Base-by-base conservation (phyloP, 64 coral and sea anemone species). In the Catalaphyllia jardinei region DNA sequence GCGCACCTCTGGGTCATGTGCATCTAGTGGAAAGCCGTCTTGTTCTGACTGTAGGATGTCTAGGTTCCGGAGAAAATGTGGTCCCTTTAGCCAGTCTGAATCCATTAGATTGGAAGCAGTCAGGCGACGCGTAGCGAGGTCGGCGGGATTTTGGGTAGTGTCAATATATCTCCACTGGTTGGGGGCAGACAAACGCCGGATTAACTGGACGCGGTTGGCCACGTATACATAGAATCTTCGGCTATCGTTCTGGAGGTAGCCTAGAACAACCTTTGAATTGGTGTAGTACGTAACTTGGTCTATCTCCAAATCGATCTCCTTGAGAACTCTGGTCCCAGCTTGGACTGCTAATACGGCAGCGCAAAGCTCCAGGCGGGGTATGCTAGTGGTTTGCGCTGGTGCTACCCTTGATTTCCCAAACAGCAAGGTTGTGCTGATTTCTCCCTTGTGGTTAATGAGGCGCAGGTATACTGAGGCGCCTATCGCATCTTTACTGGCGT, bases 1-100 rank as follows among this genome's bases (percentile, higher is more conserved):
- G 55, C 86, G 78, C 22, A 93, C 29, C 18, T 93, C 91, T 50
- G 91, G 85, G 46, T 93, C 85, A 12, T 88, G 15, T 1, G 28
- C 65, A 35, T 88, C 67, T 27, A 93, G 74, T 10, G 71, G 22
- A n/a, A 75, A 62, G 20, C 74, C 52, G 72, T 93, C 63, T 79
- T 20, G 20, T 52, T 82, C 19, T 31, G 13, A 2, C 13, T 19
- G 71, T n/a, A 18, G 91, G 14, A 69, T 51, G 9, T 8, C 80
- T 49, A 17, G 4, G 11, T 31, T 79, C 52, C 62, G 74, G 65
- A 93, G 78, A 29, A 93, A 93, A 2, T 29, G 39, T 4, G 86
- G 91, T 51, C 91, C 86, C 3, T 78, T 57, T 73, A 93, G 67
- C 86, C 86, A 93, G 17, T 80, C 55, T 19, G 86, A 88, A 38